Conservation (phyloP, 2,888 invertebrate genomes). For the Ceraclea dissimilis region DNA sequence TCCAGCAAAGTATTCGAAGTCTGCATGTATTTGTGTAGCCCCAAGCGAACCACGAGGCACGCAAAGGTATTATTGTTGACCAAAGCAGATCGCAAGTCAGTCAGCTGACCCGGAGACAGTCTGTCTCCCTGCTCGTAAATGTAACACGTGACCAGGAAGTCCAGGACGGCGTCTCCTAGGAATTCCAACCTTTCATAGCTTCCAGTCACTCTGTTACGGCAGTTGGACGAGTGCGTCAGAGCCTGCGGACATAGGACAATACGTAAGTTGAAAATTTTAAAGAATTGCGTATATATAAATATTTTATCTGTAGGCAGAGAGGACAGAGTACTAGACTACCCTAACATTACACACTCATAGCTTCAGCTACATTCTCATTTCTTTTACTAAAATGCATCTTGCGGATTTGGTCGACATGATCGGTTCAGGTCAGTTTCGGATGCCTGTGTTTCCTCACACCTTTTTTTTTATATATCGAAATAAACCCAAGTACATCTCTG, state of each 20-base stretch:
- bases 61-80: conserved; percentile 97
- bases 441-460: no score
- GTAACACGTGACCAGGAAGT: conserved; percentile 81
- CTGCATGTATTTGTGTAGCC: conserved; percentile 69
- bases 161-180: conserved; percentile 84
- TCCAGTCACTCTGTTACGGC: conserved; percentile 70
- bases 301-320: no score
- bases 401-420: no score
- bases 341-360: no score
- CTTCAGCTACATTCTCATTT: no score
- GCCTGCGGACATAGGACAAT: conserved; percentile 47
- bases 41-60: conserved; percentile 75
- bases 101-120: conserved; percentile 78
- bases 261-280: no score
- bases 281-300: no score
- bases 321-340: no score
- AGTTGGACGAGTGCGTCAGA: conserved; percentile 86
- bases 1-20: conserved; percentile 31
- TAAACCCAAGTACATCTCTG: no score
- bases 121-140: conserved; percentile 69
- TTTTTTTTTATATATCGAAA: no score
- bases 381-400: no score
- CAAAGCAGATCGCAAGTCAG: conserved; percentile 88
- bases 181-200: conserved; percentile 91
- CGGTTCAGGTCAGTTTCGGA: no score